Evolutionary conservation across 2,888 invertebrate species (phyloP).

Genomic region (Xestia ashworthii): DNA sequence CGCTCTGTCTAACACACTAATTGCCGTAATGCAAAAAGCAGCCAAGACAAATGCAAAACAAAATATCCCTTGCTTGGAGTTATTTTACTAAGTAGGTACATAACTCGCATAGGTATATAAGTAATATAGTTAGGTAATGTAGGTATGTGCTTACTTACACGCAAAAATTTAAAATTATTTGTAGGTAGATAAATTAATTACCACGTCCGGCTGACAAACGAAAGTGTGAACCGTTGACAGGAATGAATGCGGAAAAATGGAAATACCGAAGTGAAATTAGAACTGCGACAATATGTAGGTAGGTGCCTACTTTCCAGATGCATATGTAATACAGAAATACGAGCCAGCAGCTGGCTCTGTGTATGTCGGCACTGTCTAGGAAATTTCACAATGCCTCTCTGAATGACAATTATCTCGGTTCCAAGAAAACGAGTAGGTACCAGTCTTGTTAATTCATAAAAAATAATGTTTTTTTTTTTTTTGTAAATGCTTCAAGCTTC

Average conservation of each 20-base stretch:
- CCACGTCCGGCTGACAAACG: slow-evolving; percentile 48
- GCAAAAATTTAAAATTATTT: background rate
- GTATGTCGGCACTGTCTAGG: slow-evolving; percentile 44
- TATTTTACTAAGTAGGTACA: background rate
- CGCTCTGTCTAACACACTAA: background rate
- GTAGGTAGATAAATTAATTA: slow-evolving; percentile 23
- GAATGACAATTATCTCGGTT: slow-evolving; percentile 48
- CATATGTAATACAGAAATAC: slow-evolving; percentile 33
- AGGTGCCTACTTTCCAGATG: slow-evolving; percentile 32
- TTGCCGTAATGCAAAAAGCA: background rate
- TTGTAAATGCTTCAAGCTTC: background rate
- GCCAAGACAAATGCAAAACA: too few species aligned
- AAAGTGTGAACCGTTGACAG: slow-evolving; percentile 41
- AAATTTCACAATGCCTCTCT: slow-evolving; percentile 36
- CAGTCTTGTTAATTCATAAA: slow-evolving; percentile 24
- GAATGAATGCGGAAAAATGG: slow-evolving; percentile 53
- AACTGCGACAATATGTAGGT: slow-evolving; percentile 25
- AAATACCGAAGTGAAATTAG: slow-evolving; percentile 48
- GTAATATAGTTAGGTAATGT: too few species aligned
- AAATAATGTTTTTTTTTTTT: too few species aligned
- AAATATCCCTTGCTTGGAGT: too few species aligned
- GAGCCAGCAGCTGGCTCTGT: slow-evolving; percentile 34
- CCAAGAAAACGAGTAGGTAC: slow-evolving; percentile 12
- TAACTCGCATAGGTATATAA: background rate
- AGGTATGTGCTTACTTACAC: background rate